Evolutionary conservation across 2,113 vertebrate genomes (phyloP).

Genomic region (Laticauda laticaudata): DNA sequence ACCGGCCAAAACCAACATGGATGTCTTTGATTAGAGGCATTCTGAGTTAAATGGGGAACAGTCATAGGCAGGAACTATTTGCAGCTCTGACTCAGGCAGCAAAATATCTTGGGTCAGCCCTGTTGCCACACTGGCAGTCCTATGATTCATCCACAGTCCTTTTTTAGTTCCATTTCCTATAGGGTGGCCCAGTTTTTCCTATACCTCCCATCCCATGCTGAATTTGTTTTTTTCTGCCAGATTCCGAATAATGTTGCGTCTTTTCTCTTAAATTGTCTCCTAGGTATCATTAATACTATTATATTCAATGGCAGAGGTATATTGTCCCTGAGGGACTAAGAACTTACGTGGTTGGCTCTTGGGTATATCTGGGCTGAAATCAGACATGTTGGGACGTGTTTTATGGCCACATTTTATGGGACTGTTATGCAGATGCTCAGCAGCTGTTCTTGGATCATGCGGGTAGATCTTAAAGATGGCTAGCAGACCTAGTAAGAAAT

Average conservation of each 20-base stretch:
- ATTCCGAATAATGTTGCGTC: background rate
- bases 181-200: background rate
- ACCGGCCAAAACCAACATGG: background rate
- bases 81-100: background rate
- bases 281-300: background rate
- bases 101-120: background rate
- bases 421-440: slow-evolving; percentile 58
- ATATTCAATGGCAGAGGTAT: background rate
- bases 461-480: slow-evolving; percentile 13
- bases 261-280: background rate
- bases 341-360: background rate
- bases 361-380: background rate
- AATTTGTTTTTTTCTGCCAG: background rate
- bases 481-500: slow-evolving; percentile 3
- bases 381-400: slow-evolving; percentile 40
- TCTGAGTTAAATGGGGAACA: background rate
- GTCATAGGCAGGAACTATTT: background rate
- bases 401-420: slow-evolving; percentile 46
- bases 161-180: background rate
- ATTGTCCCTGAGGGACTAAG: background rate
- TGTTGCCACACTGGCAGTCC: background rate
- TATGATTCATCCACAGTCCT: background rate
- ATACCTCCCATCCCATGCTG: background rate
- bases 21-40: background rate
- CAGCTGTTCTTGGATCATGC: slow-evolving; percentile 57